A percentile compares a stretch with the other conserved stretches of the same genome.
These are phyloP conservation scores for Wiebesia pumilae DNA, from an alignment of 1,140 invertebrate species.

Conservation along the genomic window DNA sequence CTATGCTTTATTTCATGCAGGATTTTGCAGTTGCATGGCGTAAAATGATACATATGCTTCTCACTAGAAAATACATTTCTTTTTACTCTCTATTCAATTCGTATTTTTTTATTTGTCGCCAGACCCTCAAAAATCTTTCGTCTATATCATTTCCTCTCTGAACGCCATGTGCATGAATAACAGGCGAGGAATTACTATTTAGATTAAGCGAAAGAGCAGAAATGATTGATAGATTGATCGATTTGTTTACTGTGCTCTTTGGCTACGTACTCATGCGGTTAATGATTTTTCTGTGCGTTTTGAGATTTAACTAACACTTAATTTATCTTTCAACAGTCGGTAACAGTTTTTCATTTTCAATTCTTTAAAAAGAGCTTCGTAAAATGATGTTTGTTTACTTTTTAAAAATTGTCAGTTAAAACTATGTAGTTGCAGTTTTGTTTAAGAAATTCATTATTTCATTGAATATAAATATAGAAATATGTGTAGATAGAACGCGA, in stretches of 20 bases:
- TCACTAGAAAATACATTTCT: slow-evolving; percentile 54
- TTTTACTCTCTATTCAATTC: background rate
- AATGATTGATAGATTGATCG: slow-evolving; percentile 35
- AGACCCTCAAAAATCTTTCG: background rate
- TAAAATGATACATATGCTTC: slow-evolving; percentile 3
- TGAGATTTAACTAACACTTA: slow-evolving; percentile 2
- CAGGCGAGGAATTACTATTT: background rate
- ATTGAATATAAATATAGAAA: background rate
- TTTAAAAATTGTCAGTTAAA: background rate
- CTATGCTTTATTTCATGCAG: background rate
- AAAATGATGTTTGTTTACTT: background rate
- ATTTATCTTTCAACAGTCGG: background rate
- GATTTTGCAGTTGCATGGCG: background rate
- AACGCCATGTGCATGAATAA: background rate
- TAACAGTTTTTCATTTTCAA: background rate
- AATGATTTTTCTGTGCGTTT: slow-evolving; percentile 28
- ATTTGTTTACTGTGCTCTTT: slow-evolving; percentile 25
- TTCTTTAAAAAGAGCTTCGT: background rate
- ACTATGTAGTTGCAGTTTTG: background rate
- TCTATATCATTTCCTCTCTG: slow-evolving; percentile 6
- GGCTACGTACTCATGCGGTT: slow-evolving; percentile 1
- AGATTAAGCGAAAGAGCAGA: background rate
- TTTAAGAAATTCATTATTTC: background rate
- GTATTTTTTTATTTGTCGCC: background rate
- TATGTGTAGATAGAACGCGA: background rate